These are phyloP conservation scores for Harlomillsia oculata DNA, from an alignment of 1,140 invertebrate genomes.

Conservation along the genomic window DNA sequence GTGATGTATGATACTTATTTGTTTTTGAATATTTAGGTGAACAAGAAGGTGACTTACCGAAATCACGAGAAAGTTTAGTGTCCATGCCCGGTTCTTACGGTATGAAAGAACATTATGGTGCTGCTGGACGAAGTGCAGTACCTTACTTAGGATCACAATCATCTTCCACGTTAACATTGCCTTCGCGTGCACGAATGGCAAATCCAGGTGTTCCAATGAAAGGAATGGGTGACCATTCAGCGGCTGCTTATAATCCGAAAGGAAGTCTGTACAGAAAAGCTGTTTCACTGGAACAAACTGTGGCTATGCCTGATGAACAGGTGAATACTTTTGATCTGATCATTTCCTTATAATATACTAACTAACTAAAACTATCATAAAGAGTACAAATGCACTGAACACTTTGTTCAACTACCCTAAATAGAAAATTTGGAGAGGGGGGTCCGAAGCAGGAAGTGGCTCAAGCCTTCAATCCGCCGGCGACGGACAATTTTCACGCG, in stretches of 20 bases:
- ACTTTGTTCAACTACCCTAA: conserved; percentile 9
- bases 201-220: conserved; percentile 37
- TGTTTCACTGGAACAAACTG: conserved; percentile 63
- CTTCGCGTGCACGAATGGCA: conserved; percentile 15
- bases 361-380: neutral
- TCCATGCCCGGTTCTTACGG: conserved; percentile 8
- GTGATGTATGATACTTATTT: neutral
- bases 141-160: conserved; percentile 18
- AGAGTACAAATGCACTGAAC: too few species aligned
- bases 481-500: conserved; percentile 48
- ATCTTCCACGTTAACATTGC: conserved; percentile 32
- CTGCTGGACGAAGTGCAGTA: conserved; percentile 8
- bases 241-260: conserved; percentile 37
- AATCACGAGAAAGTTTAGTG: conserved; percentile 23
- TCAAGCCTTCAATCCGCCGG: conserved; percentile 59
- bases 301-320: conserved; percentile 33
- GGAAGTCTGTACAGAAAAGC: conserved; percentile 59
- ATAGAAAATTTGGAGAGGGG: conserved; percentile 57
- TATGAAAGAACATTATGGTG: conserved; percentile 5
- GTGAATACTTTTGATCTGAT: conserved; percentile 14
- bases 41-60: conserved; percentile 11
- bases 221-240: conserved; percentile 39
- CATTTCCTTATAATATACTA: neutral
- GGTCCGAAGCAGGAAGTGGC: conserved; percentile 58
- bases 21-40: conserved; percentile 7